Percentiles rank a stretch among this genome's conserved stretches.
These are phyloP conservation scores for Solea senegalensis DNA, from an alignment of 2,113 vertebrate species.

Conservation along the genomic window DNA sequence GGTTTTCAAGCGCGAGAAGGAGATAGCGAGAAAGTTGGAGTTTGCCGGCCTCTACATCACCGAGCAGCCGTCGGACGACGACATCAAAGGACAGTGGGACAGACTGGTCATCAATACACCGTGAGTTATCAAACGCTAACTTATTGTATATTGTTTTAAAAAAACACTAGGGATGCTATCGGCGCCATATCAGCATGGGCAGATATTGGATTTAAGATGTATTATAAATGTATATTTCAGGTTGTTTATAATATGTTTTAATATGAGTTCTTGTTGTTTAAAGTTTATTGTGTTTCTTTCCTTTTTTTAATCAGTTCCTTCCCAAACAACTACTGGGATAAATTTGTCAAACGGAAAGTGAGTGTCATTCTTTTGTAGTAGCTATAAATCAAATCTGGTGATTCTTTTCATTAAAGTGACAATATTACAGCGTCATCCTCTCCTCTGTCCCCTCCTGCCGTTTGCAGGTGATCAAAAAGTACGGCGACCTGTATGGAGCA, in stretches of 20 bases:
- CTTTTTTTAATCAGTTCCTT: conserved; percentile 86
- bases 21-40: conserved; percentile 95
- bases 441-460: background rate
- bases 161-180: background rate
- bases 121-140: conserved; percentile 71
- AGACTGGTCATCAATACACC: conserved; percentile 96
- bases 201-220: no score
- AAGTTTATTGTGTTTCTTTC: background rate
- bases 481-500: conserved; percentile 94
- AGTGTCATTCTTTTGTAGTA: conserved; percentile 41
- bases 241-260: no score
- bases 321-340: conserved; percentile 99
- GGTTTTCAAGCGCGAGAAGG: conserved; percentile 98
- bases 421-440: background rate
- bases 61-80: conserved; percentile 96
- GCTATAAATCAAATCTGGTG: conserved; percentile 5
- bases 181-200: no score
- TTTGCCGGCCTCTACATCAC: conserved; percentile 98
- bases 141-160: background rate
- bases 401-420: conserved; percentile 1
- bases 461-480: conserved; percentile 96
- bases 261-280: background rate
- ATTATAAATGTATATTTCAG: background rate
- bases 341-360: conserved; percentile 98
- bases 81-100: conserved; percentile 99